Percentiles rank a stretch among this genome's conserved stretches.
Conservation (phyloP, 2,113 vertebrate genomes). For the Hydrolagus affinis region DNA sequence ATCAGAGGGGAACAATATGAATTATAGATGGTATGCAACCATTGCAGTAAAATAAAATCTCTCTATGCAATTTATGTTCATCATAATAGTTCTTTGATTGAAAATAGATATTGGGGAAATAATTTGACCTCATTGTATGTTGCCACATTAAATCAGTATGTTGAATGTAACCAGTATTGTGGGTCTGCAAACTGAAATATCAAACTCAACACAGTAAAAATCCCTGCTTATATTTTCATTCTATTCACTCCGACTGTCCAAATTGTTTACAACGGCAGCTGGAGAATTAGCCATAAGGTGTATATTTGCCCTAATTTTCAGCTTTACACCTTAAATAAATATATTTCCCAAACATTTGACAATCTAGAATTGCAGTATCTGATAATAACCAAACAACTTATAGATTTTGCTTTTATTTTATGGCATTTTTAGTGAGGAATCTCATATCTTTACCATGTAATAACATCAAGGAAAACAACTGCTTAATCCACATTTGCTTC, state of each 20-base stretch:
- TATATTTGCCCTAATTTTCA: background rate
- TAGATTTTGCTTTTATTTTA: background rate
- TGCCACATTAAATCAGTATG: background rate
- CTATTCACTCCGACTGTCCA: too few species aligned
- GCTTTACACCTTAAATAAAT: background rate
- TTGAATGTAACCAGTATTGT: background rate
- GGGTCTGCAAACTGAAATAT: background rate
- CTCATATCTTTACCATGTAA: background rate
- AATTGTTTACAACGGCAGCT: background rate
- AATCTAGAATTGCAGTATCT: background rate
- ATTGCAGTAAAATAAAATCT: background rate
- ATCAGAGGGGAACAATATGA: background rate
- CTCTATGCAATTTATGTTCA: background rate
- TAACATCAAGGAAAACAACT: background rate
- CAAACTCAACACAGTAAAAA: background rate
- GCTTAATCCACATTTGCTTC: background rate
- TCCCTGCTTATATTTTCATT: background rate
- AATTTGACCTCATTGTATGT: background rate
- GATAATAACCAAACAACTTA: background rate
- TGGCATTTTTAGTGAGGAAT: background rate
- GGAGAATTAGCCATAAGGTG: background rate
- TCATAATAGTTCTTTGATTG: background rate
- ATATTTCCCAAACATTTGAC: background rate
- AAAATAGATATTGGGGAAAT: background rate
- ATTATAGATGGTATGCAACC: conserved; percentile 1